A percentile compares a stretch with the other conserved stretches of the same genome.
Evolutionary conservation across 2,797 vertebrate genomes (phyloP).

Genomic region (Falco concolor): DNA sequence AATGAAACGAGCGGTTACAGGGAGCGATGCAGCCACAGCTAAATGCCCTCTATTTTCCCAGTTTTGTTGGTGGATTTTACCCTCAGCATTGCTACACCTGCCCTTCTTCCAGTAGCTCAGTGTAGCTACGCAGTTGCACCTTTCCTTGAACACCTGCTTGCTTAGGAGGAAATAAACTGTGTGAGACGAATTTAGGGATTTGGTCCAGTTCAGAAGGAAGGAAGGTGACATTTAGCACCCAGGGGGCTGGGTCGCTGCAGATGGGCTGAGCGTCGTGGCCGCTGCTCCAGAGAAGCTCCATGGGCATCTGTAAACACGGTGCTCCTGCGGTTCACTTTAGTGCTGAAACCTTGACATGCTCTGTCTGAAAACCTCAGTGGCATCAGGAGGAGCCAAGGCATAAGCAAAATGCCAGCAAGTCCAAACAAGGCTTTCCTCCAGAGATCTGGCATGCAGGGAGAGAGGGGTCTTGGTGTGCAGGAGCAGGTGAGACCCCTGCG

Average conservation of each 20-base stretch:
- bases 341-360: background rate
- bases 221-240: background rate
- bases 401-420: background rate
- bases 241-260: background rate
- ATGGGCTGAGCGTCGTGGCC: fast-evolving
- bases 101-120: background rate
- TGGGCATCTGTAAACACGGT: background rate
- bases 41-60: background rate
- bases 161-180: background rate
- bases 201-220: background rate
- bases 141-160: background rate
- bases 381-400: background rate
- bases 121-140: background rate
- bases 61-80: background rate
- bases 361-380: background rate
- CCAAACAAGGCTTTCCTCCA: background rate
- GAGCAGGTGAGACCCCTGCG: fast-evolving
- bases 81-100: background rate
- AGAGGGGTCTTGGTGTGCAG: background rate
- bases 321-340: background rate
- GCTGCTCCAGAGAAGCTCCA: background rate
- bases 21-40: background rate
- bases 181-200: background rate
- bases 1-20: background rate
- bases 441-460: background rate